Evolutionary conservation across 1,140 invertebrate species (phyloP).

Genomic region (Yoshiicerus persimilis): DNA sequence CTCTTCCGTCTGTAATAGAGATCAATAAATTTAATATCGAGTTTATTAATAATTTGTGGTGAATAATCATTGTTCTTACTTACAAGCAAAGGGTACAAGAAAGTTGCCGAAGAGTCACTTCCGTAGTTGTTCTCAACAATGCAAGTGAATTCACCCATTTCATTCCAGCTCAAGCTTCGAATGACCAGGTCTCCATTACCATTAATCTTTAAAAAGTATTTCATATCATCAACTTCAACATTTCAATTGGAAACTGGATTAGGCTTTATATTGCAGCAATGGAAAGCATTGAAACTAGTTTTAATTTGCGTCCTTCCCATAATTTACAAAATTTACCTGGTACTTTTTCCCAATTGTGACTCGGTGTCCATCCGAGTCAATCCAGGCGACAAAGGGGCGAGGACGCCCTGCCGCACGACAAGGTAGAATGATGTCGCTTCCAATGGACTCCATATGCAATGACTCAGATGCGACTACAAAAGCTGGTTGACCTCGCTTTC

Average conservation of each 20-base stretch:
- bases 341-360: slow-evolving; percentile 56
- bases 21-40: background rate
- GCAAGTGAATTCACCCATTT: slow-evolving; percentile 77
- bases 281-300: background rate
- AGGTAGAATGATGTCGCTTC: slow-evolving; percentile 66
- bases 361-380: slow-evolving; percentile 60
- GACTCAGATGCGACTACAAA: slow-evolving; percentile 56
- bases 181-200: slow-evolving; percentile 74
- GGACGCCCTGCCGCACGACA: slow-evolving; percentile 69
- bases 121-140: slow-evolving; percentile 67
- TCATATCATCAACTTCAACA: background rate
- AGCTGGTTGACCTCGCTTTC: slow-evolving; percentile 49
- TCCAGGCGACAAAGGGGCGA: slow-evolving; percentile 66
- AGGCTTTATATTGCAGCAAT: background rate
- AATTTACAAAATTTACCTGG: slow-evolving; percentile 53
- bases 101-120: slow-evolving; percentile 66
- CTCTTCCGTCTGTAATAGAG: slow-evolving; percentile 27
- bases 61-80: slow-evolving; percentile 44
- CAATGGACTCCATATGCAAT: slow-evolving; percentile 58
- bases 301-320: background rate
- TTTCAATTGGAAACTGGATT: background rate
- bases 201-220: slow-evolving; percentile 58
- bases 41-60: background rate
- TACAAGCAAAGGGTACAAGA: slow-evolving; percentile 74
- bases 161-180: slow-evolving; percentile 66